Evolutionary conservation across 2,797 vertebrate genomes (phyloP), one percentile per base, ranked within the genome.

Genomic region (Sebastiscus albofasciatus): DNA sequence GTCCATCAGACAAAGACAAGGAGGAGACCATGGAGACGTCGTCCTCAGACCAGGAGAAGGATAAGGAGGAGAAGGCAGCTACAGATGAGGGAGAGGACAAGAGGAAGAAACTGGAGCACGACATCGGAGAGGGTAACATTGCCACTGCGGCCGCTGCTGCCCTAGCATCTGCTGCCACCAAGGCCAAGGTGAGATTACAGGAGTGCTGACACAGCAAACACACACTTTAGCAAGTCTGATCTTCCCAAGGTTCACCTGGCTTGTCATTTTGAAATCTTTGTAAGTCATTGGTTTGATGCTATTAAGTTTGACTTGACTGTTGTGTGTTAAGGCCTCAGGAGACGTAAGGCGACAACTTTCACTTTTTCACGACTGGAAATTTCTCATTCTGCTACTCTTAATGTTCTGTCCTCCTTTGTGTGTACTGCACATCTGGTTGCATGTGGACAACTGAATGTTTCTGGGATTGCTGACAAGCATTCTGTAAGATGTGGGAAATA

Each of bases 141-240:
- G 97, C 98, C 59, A 99, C 98, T 0, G 98, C 98, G 0, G 98
- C 98, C 1, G 98, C 98, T 46, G 98, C 98, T 65, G 98, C 98
- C 13, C 91, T 99, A 7, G 98, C 98, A 8, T 99, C 98, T 20
- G 98, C 98, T 66, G 98, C 98, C 85, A 99, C 98, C 86, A 99
- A 99, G 93, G 98, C 98, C 86, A 99, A 99, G 97, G 98, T 99
- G 93, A 94, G 93, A 72, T 20, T 39, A 10, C 54, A 9, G 33
- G 24, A 61, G 14, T 29, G 34, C 58, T 1, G 7, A 75, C 18
- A 13, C n/a, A 31, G 20, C 27, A 59, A 46, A 29, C 3, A 1
- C 55, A 39, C 33, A 20, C 39, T 5, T 11, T 3, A 52, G 29
- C 18, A 12, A 26, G 26, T 54, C 26, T 4, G 20, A 26, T 31